Evolutionary conservation across 2,113 vertebrate genomes (phyloP).

Genomic region (Pteruthius melanotis): DNA sequence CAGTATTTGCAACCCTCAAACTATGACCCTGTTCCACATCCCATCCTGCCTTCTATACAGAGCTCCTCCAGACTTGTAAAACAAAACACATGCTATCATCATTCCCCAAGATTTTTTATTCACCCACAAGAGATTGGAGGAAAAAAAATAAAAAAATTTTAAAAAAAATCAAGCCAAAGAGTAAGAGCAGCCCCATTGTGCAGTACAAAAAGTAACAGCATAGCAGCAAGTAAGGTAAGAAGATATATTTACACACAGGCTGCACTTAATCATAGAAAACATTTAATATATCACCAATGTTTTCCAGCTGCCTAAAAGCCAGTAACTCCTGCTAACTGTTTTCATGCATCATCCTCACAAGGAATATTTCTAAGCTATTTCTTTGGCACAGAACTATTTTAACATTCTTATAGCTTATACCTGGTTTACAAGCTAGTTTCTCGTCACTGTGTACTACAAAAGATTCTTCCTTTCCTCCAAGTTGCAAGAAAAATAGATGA

Average conservation of each 20-base stretch:
- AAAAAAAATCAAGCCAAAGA: background rate
- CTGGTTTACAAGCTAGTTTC: background rate
- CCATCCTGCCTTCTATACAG: background rate
- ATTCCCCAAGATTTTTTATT: background rate
- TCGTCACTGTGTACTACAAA: background rate
- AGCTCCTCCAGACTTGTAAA: background rate
- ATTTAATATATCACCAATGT: background rate
- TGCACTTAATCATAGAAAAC: background rate
- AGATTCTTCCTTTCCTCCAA: background rate
- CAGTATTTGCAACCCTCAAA: background rate
- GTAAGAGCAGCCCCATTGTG: background rate
- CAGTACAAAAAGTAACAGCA: background rate
- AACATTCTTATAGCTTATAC: background rate
- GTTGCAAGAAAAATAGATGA: background rate
- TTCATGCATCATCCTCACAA: background rate
- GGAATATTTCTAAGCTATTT: background rate
- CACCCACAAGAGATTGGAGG: background rate
- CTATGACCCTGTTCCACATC: background rate
- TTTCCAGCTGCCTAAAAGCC: background rate
- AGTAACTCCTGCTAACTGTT: background rate
- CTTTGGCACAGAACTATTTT: background rate
- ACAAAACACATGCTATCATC: background rate
- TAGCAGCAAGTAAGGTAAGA: background rate
- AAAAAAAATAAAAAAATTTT: background rate
- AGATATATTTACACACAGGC: background rate